These are phyloP conservation scores for Diadophis punctatus DNA, from an alignment of 2,113 vertebrate species.

Conservation along the genomic window DNA sequence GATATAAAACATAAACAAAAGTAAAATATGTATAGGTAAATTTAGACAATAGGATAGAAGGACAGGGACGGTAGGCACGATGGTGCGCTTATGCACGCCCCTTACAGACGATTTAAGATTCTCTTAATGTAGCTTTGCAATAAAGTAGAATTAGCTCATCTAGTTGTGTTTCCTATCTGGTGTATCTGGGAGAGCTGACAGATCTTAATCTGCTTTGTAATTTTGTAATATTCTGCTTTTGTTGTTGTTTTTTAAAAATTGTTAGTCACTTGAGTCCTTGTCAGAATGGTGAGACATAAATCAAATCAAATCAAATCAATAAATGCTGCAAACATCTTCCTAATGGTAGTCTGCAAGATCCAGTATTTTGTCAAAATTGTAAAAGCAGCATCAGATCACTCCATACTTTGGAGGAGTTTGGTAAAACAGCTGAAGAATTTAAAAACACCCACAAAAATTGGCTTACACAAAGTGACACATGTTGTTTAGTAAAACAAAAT, in stretches of 20 bases:
- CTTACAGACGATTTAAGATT: too few relatives aligned
- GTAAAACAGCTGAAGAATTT: background rate
- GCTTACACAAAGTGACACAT: background rate
- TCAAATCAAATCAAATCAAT: background rate
- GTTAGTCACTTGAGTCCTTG: background rate
- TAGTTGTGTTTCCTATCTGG: background rate
- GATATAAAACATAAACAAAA: too few relatives aligned
- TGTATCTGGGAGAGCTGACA: background rate
- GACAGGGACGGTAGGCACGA: too few relatives aligned
- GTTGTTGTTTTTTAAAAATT: background rate
- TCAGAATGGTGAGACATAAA: background rate
- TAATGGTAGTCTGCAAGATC: background rate
- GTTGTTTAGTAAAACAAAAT: background rate
- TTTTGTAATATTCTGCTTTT: background rate
- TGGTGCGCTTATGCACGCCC: too few relatives aligned
- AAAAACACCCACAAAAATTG: background rate
- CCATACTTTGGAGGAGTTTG: background rate
- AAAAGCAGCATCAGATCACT: background rate
- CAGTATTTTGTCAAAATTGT: background rate
- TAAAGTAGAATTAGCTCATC: background rate
- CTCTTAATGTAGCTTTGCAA: background rate
- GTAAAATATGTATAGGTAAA: too few relatives aligned
- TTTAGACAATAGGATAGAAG: too few relatives aligned
- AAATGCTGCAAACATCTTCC: background rate
- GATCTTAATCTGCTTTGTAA: background rate